Conservation (phyloP, 2,888 invertebrate species). For the Ferdinandea cuprea region DNA sequence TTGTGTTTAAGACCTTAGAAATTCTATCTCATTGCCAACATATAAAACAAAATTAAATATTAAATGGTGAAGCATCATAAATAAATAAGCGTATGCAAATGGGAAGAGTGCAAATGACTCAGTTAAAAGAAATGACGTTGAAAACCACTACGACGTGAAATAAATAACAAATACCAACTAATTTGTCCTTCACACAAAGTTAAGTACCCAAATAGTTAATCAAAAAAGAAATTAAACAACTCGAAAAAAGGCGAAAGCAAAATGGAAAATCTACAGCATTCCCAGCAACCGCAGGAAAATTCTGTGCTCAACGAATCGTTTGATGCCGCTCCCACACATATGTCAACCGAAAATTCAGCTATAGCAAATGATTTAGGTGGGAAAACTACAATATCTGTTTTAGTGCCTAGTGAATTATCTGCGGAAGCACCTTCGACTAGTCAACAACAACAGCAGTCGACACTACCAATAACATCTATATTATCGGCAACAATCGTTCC, state of each 20-base stretch:
- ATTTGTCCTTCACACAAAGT: conserved; percentile 72
- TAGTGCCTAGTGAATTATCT: conserved; percentile 4
- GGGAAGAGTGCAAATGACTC: conserved; percentile 39
- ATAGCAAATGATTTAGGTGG: conserved; percentile 20
- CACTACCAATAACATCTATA: background rate
- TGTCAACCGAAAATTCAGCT: conserved; percentile 1
- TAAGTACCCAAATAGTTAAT: conserved; percentile 42
- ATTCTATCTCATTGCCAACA: conserved; percentile 7
- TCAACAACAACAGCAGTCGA: conserved; percentile 8
- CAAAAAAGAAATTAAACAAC: background rate
- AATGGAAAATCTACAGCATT: conserved; percentile 45
- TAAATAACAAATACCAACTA: conserved; percentile 52
- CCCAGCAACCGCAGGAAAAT: conserved; percentile 12
- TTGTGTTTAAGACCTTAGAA: conserved; percentile 11
- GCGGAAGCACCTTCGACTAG: conserved; percentile 22
- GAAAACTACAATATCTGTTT: conserved; percentile 10
- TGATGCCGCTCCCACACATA: conserved; percentile 23
- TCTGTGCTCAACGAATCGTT: background rate
- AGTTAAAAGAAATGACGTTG: conserved; percentile 52
- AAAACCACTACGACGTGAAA: conserved; percentile 57
- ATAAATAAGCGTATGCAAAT: background rate
- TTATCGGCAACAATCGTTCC: conserved; percentile 9
- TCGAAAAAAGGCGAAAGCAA: background rate
- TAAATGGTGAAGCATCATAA: background rate
- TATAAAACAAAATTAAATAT: background rate